Conservation (phyloP, 2,797 vertebrate species). For the Urocyon cinereoargenteus region DNA sequence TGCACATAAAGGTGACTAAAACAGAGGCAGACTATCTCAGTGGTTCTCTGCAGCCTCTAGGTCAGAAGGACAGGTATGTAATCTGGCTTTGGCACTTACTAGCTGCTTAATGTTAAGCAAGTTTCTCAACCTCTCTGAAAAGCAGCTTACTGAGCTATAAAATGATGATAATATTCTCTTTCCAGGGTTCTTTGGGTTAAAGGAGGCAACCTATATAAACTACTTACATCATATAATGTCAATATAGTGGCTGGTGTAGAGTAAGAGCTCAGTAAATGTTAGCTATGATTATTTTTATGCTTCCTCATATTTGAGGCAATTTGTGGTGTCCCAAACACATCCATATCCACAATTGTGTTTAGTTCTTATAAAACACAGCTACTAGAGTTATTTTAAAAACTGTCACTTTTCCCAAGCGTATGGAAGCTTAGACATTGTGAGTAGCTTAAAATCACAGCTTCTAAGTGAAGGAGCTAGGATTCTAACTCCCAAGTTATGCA, state of each 20-base stretch:
- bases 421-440: background rate
- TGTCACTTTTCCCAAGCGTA: background rate
- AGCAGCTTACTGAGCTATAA: background rate
- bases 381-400: background rate
- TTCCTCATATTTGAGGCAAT: background rate
- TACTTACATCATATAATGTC: background rate
- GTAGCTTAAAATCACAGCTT: background rate
- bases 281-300: background rate
- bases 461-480: background rate
- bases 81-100: background rate
- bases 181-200: background rate
- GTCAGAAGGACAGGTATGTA: background rate
- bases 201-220: background rate
- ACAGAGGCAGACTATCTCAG: background rate
- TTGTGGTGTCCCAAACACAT: background rate
- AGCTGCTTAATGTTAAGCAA: background rate
- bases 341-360: background rate
- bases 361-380: background rate
- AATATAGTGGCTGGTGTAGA: background rate
- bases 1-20: background rate
- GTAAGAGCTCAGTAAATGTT: background rate
- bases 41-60: background rate
- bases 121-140: constrained; percentile 36
- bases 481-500: background rate
- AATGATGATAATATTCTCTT: background rate